A percentile compares a stretch with the other conserved stretches of the same genome.
These are phyloP conservation scores for Protonibea diacanthus DNA, from an alignment of 2,797 vertebrate species.

Conservation along the genomic window DNA sequence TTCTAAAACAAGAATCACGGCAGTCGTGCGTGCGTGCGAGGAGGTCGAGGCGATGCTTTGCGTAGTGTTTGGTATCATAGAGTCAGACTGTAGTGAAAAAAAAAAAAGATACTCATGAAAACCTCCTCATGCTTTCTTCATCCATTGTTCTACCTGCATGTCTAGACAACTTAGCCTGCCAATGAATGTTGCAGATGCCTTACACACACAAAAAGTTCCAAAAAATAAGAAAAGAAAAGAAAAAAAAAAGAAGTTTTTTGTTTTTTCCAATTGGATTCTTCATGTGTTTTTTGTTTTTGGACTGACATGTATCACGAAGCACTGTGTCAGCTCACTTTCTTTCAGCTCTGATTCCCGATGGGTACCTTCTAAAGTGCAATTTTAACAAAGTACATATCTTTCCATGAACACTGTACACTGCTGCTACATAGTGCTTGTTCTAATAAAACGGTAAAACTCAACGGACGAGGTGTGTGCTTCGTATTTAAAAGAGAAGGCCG, in stretches of 20 bases:
- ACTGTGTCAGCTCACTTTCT: conserved; percentile 82
- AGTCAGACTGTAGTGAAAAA: conserved; percentile 53
- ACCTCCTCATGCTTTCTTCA: conserved; percentile 56
- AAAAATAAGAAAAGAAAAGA: background rate
- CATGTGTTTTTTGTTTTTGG: conserved; percentile 47
- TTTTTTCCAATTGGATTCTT: conserved; percentile 77
- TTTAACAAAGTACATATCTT: conserved; percentile 90
- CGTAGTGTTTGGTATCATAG: conserved; percentile 59
- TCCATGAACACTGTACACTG: conserved; percentile 91
- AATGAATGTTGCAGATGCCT: conserved; percentile 95
- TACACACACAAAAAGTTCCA: conserved; percentile 63
- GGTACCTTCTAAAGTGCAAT: conserved; percentile 93
- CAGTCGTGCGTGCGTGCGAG: conserved; percentile 19
- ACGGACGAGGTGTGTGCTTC: conserved; percentile 37
- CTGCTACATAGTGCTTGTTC: conserved; percentile 96
- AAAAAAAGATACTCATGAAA: conserved; percentile 35
- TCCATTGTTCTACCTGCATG: conserved; percentile 88
- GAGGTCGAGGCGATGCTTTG: conserved; percentile 54
- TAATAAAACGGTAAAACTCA: conserved; percentile 89
- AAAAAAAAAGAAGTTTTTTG: conserved; percentile 58
- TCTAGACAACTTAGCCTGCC: conserved; percentile 90
- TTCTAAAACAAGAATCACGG: conserved; percentile 12
- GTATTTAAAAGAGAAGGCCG: background rate
- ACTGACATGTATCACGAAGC: conserved; percentile 84
- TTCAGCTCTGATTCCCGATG: conserved; percentile 86